Base-by-base conservation (phyloP, 2,888 invertebrate genomes). In the Tenthredo mesomela region DNA sequence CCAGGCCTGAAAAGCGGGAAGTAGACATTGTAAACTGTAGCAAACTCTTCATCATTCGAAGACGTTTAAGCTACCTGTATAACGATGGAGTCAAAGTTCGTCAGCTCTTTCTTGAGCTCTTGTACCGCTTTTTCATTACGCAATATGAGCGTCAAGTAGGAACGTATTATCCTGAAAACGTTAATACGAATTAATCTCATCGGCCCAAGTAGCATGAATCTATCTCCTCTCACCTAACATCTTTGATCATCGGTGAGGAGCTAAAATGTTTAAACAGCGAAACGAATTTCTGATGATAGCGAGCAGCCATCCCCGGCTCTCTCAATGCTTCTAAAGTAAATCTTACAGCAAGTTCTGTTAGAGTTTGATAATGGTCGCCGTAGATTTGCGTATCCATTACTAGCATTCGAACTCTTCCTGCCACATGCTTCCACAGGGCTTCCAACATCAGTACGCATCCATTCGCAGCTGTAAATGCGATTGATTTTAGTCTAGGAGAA, bases 211-310 rank as follows among this genome's bases (percentile, higher is more conserved):
- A 82, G 65, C 9, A 2, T 37, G 7, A 15, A 2, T 50, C 21
- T 37, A 33, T 77, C 10, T 25, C 33, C 54, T 33, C 47, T 61
- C 87, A 93, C 93, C 90, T 91, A 29, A 90, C 87, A 84, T 93
- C 93, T 88, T 92, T 92, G 7, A 93, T 89, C 84, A 91, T 90
- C 10, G 91, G 84, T 3, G 92, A 91, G 5, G 90, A 89, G 10
- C 91, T 89, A 71, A 93, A 93, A 84, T 93, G 93, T 65, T 91
- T 89, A 87, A 92, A 93, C 12, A 93, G 89, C 29, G 91, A 91
- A 6, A 75, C 73, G 18, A 91, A 88, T 3, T 92, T 90, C 84
- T 93, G 93, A 43, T 90, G 89, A 43, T 93, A 86, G 47, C 89
- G 89, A 84, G 90, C 90, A 6, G 92, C 90, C 47, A 82, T 89